Conservation (phyloP, 2,113 vertebrate species). For the Triplophysa siluroides region DNA sequence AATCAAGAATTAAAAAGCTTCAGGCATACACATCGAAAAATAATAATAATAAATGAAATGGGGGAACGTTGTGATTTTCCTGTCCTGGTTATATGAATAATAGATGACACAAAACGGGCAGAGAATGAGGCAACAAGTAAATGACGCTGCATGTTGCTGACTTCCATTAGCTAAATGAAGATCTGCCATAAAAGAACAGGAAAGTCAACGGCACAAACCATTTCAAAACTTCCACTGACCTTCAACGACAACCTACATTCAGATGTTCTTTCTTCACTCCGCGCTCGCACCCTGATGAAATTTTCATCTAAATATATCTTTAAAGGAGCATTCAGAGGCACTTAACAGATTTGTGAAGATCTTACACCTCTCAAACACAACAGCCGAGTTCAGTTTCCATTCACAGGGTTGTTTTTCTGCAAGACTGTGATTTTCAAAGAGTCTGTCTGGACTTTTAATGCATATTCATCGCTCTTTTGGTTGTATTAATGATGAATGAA, state of each 20-base stretch:
- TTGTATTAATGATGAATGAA: conserved; percentile 17
- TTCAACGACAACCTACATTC: conserved; percentile 6
- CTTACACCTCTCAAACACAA: background rate
- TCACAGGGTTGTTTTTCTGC: conserved; percentile 18
- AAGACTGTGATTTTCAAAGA: conserved; percentile 5
- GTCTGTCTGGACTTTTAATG: conserved; percentile 2
- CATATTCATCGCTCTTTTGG: conserved; percentile 11
- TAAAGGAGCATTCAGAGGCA: background rate
- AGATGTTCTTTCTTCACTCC: conserved; percentile 3
- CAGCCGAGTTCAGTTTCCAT: background rate
- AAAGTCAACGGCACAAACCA: conserved; percentile 16
- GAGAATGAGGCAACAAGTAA: conserved; percentile 34
- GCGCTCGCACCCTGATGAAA: background rate
- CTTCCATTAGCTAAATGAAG: conserved; percentile 51
- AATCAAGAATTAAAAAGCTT: conserved; percentile 6
- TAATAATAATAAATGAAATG: conserved; percentile 19
- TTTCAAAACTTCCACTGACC: conserved; percentile 1
- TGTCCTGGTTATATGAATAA: conserved; percentile 48
- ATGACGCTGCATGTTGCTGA: conserved; percentile 32
- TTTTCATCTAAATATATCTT: conserved; percentile 8
- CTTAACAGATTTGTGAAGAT: conserved; percentile 5
- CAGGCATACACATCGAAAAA: conserved; percentile 10
- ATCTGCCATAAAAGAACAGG: conserved; percentile 45
- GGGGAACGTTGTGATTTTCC: conserved; percentile 31
- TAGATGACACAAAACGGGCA: conserved; percentile 40